Base-by-base conservation (phyloP, 2,797 vertebrate species). In the Salarias fasciatus region DNA sequence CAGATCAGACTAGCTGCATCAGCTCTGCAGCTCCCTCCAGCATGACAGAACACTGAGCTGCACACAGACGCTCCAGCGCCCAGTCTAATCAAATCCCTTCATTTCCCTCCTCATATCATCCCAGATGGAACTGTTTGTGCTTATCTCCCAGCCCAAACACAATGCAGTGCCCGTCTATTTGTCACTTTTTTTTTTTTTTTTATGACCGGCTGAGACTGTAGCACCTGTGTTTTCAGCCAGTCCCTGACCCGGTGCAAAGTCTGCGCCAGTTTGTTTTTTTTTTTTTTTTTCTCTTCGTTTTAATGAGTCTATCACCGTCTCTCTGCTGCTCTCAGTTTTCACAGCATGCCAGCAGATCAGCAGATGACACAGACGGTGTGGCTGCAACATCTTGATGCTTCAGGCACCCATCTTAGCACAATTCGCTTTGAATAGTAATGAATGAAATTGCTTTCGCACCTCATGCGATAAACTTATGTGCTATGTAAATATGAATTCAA, bases 321-420 rank as follows among this genome's bases (percentile, higher is more conserved):
- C 35, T 38, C 35, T 41, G 37, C 60, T 45, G 48, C 61, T 49
- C 51, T 55, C 54, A 47, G 53, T 64, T 63, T 77, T 80, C 70
- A 59, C 63, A 64, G 58, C 55, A 30, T 49, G 58, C 11, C 66
- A 61, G 57, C 57, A 60, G 68, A 61, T 45, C n/a, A 66, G 29
- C 65, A 72, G 63, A 72, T 77, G 72, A 72, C 70, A 64, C 70
- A 55, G 53, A 50, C 76, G 64, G 36, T 4, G 30, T 31, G 60
- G 50, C 59, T 24, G 28, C 18, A 61, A 44, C 73, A 62, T 70
- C 61, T 67, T 72, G 53, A 56, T 0, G 51, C 66, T 59, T 46
- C 29, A 54, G 52, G 31, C 43, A 14, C 41, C 29, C 11, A 7
- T 48, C 42, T 42, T 46, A 65, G 9, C 45, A 62, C 41, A 53